Evolutionary conservation across 1,140 invertebrate species (phyloP).

Genomic region (Macrocentrus cingulum): DNA sequence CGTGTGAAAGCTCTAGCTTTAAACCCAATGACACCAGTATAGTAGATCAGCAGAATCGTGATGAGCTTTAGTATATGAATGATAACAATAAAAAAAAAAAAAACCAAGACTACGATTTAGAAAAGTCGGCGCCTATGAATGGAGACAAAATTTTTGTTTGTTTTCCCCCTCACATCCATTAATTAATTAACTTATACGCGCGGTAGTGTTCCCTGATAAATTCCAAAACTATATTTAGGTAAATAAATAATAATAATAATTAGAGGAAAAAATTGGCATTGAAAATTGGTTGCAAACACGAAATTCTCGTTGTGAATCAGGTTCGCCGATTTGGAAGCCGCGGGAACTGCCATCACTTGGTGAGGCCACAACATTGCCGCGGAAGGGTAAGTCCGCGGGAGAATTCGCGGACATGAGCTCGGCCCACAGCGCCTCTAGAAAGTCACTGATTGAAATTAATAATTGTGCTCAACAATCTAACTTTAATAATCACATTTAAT

Average conservation of each 20-base stretch:
- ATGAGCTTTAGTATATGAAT: slow-evolving; percentile 8
- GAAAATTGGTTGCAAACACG: slow-evolving; percentile 9
- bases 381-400: slow-evolving; percentile 56
- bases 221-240: too few relatives aligned
- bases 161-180: not conserved
- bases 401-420: slow-evolving; percentile 56
- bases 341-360: slow-evolving; percentile 55
- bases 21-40: not conserved
- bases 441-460: slow-evolving; percentile 59
- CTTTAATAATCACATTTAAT: slow-evolving; percentile 59
- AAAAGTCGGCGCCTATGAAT: slow-evolving; percentile 31
- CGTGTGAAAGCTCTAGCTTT: slow-evolving; percentile 18
- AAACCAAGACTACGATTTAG: slow-evolving; percentile 3
- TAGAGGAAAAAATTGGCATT: not conserved
- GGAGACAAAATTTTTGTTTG: slow-evolving; percentile 12
- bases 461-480: slow-evolving; percentile 58
- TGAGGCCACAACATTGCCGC: slow-evolving; percentile 57
- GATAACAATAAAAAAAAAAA: slow-evolving; percentile 8
- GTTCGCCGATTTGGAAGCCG: slow-evolving; percentile 58
- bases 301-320: slow-evolving; percentile 37
- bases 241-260: too few relatives aligned
- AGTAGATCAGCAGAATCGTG: slow-evolving; percentile 1
- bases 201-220: too few relatives aligned
- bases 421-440: slow-evolving; percentile 55
- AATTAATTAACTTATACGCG: too few relatives aligned